These are phyloP conservation scores for Whitmania pigra DNA, from an alignment of 1,140 invertebrate genomes.

Conservation along the genomic window DNA sequence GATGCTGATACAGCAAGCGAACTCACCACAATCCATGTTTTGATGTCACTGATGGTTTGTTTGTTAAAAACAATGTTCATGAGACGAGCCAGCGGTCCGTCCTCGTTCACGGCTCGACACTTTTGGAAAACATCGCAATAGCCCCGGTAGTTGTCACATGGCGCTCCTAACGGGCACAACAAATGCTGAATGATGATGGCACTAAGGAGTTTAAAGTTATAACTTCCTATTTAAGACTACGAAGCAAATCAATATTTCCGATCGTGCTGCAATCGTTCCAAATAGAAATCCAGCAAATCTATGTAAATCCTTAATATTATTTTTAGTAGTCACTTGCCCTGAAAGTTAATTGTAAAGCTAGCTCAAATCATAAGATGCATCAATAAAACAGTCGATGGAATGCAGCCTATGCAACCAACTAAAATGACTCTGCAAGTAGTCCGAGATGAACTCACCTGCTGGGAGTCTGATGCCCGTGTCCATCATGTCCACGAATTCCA, in stretches of 20 bases:
- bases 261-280: background rate
- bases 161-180: conserved; percentile 59
- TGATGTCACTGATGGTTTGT: conserved; percentile 19
- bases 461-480: conserved; percentile 6
- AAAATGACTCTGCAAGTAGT: no score
- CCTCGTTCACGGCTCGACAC: conserved; percentile 16
- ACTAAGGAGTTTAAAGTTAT: background rate
- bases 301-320: background rate
- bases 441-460: conserved; percentile 6
- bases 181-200: background rate
- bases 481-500: background rate
- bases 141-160: conserved; percentile 80
- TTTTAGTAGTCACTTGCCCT: background rate
- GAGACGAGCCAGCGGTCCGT: conserved; percentile 12
- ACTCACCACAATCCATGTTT: conserved; percentile 16
- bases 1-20: no score
- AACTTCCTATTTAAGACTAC: no score
- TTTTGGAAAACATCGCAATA: conserved; percentile 88
- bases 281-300: background rate
- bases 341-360: background rate
- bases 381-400: background rate
- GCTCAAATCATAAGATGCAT: background rate
- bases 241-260: background rate
- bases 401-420: no score
- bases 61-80: conserved; percentile 13